These are phyloP conservation scores for Streptopelia turtur DNA, from an alignment of 2,797 vertebrate genomes.

Conservation along the genomic window DNA sequence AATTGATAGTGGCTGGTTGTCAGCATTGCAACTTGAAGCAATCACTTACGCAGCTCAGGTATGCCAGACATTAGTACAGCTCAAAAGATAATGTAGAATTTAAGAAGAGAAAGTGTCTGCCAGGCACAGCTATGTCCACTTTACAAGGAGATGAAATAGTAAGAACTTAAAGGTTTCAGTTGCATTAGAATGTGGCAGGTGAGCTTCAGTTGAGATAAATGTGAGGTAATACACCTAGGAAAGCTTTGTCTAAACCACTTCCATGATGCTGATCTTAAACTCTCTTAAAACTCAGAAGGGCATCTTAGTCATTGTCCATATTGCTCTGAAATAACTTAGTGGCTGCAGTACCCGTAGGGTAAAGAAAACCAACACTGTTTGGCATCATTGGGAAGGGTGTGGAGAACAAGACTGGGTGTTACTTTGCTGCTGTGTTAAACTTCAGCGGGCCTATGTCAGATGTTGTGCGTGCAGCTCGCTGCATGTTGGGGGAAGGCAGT, in stretches of 20 bases:
- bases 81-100: neutral
- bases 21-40: conserved; percentile 96
- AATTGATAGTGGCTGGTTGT: conserved; percentile 93
- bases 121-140: neutral
- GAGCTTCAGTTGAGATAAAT: neutral
- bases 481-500: accelerated
- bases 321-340: neutral
- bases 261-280: neutral
- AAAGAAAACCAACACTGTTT: neutral
- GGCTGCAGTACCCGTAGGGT: neutral
- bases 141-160: neutral
- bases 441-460: neutral
- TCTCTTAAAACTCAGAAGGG: neutral
- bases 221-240: neutral
- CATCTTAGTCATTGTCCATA: neutral
- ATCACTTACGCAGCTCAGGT: conserved; percentile 98
- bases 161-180: neutral
- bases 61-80: neutral
- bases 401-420: neutral
- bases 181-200: conserved; percentile 11
- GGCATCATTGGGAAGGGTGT: neutral
- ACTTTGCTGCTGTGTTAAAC: neutral
- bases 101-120: neutral
- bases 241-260: neutral
- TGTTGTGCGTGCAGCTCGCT: accelerated